A percentile compares a stretch with the other conserved stretches of the same genome.
phyloP scores from a whole-genome alignment of 2,113 vertebrate genomes.

The Guaruba guarouba region DNA sequence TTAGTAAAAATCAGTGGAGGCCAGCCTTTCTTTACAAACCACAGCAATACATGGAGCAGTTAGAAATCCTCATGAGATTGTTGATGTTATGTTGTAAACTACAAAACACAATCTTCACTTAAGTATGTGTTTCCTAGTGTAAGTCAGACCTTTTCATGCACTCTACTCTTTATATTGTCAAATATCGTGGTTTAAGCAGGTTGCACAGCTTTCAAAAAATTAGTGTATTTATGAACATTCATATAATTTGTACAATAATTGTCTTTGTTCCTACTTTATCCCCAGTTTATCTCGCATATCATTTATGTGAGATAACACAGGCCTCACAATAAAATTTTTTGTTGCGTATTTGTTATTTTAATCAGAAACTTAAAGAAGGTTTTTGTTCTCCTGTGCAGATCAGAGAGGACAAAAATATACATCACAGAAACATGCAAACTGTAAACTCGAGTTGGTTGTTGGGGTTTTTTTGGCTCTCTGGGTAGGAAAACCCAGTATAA shows the following conservation, averaged over 20 bases:
- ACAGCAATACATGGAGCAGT: not conserved
- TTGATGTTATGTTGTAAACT: not conserved
- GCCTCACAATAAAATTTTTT: not conserved
- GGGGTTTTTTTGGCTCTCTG: not conserved
- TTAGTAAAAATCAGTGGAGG: not conserved
- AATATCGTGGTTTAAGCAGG: not conserved
- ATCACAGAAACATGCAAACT: not conserved
- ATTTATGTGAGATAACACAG: not conserved
- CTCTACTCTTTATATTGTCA: not conserved
- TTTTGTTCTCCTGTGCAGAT: not conserved
- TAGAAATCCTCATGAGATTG: not conserved
- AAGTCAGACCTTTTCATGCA: not conserved
- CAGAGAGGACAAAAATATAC: not conserved
- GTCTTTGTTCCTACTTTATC: not conserved
- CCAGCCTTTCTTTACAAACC: not conserved
- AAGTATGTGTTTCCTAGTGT: not conserved
- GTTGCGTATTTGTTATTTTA: not conserved
- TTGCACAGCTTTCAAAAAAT: not conserved
- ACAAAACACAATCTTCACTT: not conserved
- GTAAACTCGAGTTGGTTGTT: not conserved
- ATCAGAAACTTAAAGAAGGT: not conserved
- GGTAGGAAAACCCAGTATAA: not conserved
- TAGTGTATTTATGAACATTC: not conserved
- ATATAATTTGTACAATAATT: not conserved
- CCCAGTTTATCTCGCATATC: not conserved